Conservation (phyloP, 2,113 vertebrate species). For the Callipepla californica region DNA sequence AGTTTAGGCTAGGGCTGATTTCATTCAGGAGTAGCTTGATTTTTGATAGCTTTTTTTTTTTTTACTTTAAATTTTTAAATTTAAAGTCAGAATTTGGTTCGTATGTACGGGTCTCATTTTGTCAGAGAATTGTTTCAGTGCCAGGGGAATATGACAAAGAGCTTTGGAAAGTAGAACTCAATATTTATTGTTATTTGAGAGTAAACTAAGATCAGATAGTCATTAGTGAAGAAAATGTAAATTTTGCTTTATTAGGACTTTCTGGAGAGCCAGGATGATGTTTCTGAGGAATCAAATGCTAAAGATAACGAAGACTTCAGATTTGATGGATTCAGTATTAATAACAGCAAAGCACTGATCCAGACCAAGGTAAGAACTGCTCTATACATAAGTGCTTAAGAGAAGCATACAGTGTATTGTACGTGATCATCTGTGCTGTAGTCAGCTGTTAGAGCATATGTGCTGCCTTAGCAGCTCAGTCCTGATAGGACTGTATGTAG, state of each 20-base stretch:
- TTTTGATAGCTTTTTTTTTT: background rate
- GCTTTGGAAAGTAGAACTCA: background rate
- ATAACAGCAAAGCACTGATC: conserved; percentile 66
- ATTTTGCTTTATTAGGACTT: conserved; percentile 37
- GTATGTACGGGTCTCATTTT: background rate
- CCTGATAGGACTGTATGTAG: background rate
- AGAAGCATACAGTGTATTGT: background rate
- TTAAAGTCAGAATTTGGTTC: background rate
- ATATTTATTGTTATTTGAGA: background rate
- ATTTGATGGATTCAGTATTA: conserved; percentile 23
- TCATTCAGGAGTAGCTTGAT: background rate
- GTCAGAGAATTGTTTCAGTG: background rate
- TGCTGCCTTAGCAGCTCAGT: background rate
- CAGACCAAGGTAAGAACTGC: conserved; percentile 75
- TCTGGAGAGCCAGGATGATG: background rate
- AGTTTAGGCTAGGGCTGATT: background rate
- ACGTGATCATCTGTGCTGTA: background rate
- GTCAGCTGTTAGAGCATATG: background rate
- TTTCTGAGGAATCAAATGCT: conserved; percentile 13
- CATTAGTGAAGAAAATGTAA: background rate
- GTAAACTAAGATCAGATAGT: background rate
- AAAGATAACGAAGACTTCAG: conserved; percentile 13
- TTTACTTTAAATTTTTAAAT: background rate
- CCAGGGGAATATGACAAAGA: background rate
- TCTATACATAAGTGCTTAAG: background rate